phyloP scores from a whole-genome alignment of 92 coral and sea anemone species.

The Phenganax subtilis region DNA sequence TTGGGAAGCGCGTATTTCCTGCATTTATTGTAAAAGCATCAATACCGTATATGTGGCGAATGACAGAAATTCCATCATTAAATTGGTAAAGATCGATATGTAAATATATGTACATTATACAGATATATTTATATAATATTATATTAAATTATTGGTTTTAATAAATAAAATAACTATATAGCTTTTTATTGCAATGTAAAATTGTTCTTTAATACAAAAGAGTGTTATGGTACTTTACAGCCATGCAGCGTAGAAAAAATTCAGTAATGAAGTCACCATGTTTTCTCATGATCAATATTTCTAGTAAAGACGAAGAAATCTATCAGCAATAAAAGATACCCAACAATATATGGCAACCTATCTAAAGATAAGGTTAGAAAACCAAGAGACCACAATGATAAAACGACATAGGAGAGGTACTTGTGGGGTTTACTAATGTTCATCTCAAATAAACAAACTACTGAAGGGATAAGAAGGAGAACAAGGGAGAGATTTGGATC shows the following conservation, averaged over 20 bases:
- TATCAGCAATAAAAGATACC: background rate
- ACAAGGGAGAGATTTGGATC: slow-evolving; percentile 6
- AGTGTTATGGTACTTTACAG: background rate
- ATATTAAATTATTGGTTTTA: slow-evolving; percentile 17
- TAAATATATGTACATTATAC: background rate
- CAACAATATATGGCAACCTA: background rate
- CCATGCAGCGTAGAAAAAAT: background rate
- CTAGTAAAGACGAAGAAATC: slow-evolving; percentile 1
- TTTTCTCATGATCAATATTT: slow-evolving; percentile 1
- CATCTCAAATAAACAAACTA: slow-evolving; percentile 18
- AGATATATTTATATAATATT: slow-evolving; percentile 7
- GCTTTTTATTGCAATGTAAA: background rate
- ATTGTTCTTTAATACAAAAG: background rate
- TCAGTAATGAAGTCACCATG: background rate
- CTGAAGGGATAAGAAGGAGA: slow-evolving; percentile 9
- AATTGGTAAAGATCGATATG: background rate
- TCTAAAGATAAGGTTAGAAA: slow-evolving; percentile 11
- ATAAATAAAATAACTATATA: background rate
- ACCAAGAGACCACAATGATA: slow-evolving; percentile 14
- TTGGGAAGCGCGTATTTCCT: no score
- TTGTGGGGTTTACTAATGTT: background rate
- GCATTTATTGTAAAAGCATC: no score
- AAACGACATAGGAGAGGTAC: background rate
- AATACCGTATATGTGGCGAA: no score
- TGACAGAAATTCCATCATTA: slow-evolving; percentile 3